Base-by-base conservation (phyloP, 92 coral and sea anemone genomes). In the Parazoanthus darwini region DNA sequence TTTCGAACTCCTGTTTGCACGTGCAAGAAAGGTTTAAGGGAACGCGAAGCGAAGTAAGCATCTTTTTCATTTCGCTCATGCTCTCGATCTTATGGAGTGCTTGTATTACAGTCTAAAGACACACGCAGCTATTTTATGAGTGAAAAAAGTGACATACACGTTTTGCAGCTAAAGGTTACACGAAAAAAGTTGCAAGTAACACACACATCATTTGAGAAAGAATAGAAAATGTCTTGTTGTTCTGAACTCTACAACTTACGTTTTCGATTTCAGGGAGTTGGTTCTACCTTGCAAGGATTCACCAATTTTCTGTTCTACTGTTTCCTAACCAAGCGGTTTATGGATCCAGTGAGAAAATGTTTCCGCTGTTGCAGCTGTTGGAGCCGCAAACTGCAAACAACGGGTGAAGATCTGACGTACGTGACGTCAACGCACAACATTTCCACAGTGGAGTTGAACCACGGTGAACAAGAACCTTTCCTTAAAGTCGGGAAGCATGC, bases 231-330 rank as follows among this genome's bases (percentile, higher is more conserved):
- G 20, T 54, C 18, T 14, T 13, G 3, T 15, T 54, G 0, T 54
- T 54, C 59, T 54, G 3, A 54, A 13, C 18, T 54, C 51, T 11
- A 48, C 26, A 71, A 29, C 4, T 54, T 51, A 50, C 5, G 22
- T 25, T 15, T 48, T 43, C 26, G 10, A 42, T 22, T 84, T 10
- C 70, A 84, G 87, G 87, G 87, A 5, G 8, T 72, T 2, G 87
- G 87, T 0, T 48, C 75, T 26, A 26, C 87, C 22, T 38, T 43
- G 9, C 87, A 84, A 50, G 87, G 87, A 25, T 84, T 84, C 43
- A 50, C 44, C 46, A 84, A 84, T 73, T 84, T 84, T 71, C 6
- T 84, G 29, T 73, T 84, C 42, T 84, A 43, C 35, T 84, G 87
- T 72, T 33, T 71, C 44, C 66, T 84, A 8, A 84, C 87, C 67